phyloP scores from a whole-genome alignment of 2,113 vertebrate genomes.

The Sceloporus undulatus region DNA sequence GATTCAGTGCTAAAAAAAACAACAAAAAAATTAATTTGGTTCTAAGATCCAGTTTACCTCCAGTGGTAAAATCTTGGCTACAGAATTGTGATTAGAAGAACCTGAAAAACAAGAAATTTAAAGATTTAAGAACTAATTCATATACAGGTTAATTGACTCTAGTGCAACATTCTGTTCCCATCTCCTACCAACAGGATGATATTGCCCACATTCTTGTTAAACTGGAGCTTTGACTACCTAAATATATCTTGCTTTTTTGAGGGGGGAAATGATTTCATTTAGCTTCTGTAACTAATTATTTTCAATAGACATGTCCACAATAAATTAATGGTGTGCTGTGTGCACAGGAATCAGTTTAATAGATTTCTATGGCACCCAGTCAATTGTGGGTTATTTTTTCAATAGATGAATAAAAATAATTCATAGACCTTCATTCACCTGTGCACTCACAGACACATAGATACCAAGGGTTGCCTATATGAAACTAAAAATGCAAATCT shows the following conservation, averaged over 20 bases:
- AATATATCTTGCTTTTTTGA: background rate
- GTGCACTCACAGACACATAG: background rate
- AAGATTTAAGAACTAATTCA: background rate
- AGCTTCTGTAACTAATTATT: background rate
- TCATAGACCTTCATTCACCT: background rate
- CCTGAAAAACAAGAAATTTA: background rate
- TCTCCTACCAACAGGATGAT: background rate
- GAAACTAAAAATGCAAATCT: background rate
- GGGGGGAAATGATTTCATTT: background rate
- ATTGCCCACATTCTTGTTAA: background rate
- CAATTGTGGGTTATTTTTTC: background rate
- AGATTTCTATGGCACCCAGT: background rate
- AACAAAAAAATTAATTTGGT: slow-evolving; percentile 53
- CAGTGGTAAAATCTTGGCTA: slow-evolving; percentile 19
- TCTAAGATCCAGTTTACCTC: slow-evolving; percentile 63
- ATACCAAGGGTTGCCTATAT: background rate
- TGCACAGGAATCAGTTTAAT: background rate
- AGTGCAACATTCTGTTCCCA: background rate
- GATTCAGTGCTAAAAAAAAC: slow-evolving; percentile 32
- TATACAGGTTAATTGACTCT: background rate
- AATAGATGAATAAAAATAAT: background rate
- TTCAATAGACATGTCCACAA: background rate
- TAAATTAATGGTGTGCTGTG: background rate
- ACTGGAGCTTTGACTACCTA: background rate
- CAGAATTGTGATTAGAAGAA: slow-evolving; percentile 33